phyloP scores from a whole-genome alignment of 2,113 vertebrate genomes.

The Macquaria ambigua region DNA sequence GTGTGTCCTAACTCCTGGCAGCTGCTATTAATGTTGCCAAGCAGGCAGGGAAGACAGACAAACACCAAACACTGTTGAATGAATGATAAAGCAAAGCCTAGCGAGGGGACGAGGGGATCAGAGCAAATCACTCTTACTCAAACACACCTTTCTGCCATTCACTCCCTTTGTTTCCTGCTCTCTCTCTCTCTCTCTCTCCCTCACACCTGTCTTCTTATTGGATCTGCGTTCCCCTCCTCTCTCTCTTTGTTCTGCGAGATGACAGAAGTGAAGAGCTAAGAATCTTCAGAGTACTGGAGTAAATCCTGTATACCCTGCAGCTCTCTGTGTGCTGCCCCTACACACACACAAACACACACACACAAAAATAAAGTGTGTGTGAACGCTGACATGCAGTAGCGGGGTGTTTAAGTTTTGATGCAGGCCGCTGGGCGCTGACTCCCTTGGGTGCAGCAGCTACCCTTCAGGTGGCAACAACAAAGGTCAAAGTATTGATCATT shows the following conservation, averaged over 20 bases:
- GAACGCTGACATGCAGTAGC: neutral
- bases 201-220: neutral
- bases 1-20: constrained; percentile 19
- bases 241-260: constrained; percentile 19
- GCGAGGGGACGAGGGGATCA: neutral
- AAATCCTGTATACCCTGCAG: neutral
- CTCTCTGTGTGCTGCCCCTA: neutral
- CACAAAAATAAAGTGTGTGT: neutral
- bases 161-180: constrained; percentile 8
- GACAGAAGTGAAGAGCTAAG: constrained; percentile 16
- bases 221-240: constrained; percentile 28
- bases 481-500: constrained; percentile 67
- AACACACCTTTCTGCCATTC: constrained; percentile 4
- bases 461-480: constrained; percentile 55
- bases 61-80: neutral
- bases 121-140: constrained; percentile 13
- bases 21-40: constrained; percentile 20
- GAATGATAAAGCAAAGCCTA: constrained; percentile 49
- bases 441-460: constrained; percentile 32
- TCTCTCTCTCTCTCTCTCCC: neutral
- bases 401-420: constrained; percentile 32
- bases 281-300: neutral
- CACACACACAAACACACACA: constrained; percentile 7
- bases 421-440: constrained; percentile 15
- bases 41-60: constrained; percentile 2